These are phyloP conservation scores for Sebastiscus albofasciatus DNA, from an alignment of 2,797 vertebrate genomes.

Conservation along the genomic window DNA sequence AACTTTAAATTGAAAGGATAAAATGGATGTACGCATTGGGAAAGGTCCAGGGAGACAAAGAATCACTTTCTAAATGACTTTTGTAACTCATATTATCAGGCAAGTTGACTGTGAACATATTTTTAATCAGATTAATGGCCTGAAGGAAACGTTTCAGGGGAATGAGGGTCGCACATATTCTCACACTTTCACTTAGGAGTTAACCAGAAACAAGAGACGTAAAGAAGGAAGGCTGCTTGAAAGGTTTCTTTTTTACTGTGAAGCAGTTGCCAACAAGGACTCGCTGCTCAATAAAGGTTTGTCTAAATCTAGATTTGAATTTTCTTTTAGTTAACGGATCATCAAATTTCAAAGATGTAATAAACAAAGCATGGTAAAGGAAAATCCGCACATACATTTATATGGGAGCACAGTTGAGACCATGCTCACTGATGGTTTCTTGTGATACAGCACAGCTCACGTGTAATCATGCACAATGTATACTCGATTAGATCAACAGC, in stretches of 20 bases:
- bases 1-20: background rate
- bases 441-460: no score
- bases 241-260: background rate
- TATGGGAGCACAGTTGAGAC: background rate
- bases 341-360: background rate
- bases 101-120: background rate
- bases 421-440: background rate
- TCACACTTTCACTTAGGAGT: background rate
- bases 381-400: background rate
- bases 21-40: background rate
- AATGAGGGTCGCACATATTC: background rate
- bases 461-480: background rate
- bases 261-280: background rate
- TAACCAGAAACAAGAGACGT: constrained; percentile 2
- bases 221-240: background rate
- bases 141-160: background rate
- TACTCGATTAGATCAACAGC: background rate
- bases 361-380: background rate
- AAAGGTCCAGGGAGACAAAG: background rate
- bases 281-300: constrained; percentile 6
- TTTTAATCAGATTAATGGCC: background rate
- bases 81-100: background rate
- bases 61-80: background rate
- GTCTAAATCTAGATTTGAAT: background rate
- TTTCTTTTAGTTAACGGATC: background rate